Evolutionary conservation across 2,888 invertebrate genomes (phyloP).

Genomic region (Laspeyria flexula): DNA sequence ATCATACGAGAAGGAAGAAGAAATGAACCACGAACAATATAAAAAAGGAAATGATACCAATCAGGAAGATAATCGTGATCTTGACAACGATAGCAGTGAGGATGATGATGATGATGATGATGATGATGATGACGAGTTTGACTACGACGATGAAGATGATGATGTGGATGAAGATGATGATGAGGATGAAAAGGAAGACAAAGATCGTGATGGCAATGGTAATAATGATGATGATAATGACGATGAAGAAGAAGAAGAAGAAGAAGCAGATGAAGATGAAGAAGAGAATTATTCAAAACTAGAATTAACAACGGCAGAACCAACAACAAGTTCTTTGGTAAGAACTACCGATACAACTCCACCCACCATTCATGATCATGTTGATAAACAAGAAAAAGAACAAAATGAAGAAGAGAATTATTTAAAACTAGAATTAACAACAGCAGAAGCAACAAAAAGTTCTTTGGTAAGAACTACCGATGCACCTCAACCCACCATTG

Average conservation of each 20-base stretch:
- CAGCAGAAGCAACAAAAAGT: conserved; percentile 68
- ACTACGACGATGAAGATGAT: conserved; percentile 24
- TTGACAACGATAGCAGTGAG: conserved; percentile 23
- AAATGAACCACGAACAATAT: conserved; percentile 30
- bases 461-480: conserved; percentile 68
- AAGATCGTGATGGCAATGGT: conserved; percentile 30
- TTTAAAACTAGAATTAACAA: conserved; percentile 43
- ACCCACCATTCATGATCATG: conserved; percentile 26
- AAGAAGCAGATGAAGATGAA: conserved; percentile 20
- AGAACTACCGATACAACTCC: conserved; percentile 68
- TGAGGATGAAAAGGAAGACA: conserved; percentile 33
- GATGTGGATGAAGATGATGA: conserved; percentile 31
- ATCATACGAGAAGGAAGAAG: conserved; percentile 67
- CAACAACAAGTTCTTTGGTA: conserved; percentile 64
- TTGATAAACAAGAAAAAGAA: too few species aligned
- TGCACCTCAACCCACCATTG: conserved; percentile 48
- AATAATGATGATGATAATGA: conserved; percentile 38
- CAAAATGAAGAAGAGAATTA: conserved; percentile 29
- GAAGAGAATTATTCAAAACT: conserved; percentile 18
- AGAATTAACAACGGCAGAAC: conserved; percentile 62
- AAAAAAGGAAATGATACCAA: conserved; percentile 40
- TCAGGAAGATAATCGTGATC: conserved; percentile 39
- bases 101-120: conserved; percentile 40
- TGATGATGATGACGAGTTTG: conserved; percentile 26
- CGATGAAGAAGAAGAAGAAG: conserved; percentile 21